Evolutionary conservation across 2,797 vertebrate species (phyloP).

Genomic region (Avahi laniger): DNA sequence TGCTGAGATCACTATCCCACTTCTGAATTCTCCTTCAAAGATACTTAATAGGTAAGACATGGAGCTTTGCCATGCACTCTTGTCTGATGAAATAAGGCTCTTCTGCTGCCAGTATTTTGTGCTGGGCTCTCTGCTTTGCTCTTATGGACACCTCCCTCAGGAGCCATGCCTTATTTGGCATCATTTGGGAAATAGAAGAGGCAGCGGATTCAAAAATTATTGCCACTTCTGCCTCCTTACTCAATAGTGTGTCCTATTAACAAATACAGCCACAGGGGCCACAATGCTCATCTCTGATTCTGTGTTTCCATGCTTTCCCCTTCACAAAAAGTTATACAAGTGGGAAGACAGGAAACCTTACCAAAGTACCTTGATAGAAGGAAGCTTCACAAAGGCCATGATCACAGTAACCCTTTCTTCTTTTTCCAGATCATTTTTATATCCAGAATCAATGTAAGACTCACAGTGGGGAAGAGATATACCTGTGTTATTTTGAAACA

Average conservation of each 20-base stretch:
- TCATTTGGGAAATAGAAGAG: not conserved
- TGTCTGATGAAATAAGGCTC: not conserved
- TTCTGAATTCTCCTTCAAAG: not conserved
- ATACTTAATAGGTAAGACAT: not conserved
- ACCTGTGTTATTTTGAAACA: not conserved
- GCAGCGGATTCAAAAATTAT: not conserved
- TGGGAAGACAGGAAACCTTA: not conserved
- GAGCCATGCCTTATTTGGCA: not conserved
- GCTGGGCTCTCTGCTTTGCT: not conserved
- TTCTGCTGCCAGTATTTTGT: not conserved
- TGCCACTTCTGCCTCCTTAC: not conserved
- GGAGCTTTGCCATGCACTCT: not conserved
- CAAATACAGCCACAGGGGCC: not conserved
- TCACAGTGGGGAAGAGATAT: not conserved
- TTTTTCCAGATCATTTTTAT: not conserved
- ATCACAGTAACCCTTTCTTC: not conserved
- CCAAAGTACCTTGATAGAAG: not conserved
- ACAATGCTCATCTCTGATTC: not conserved
- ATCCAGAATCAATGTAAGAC: not conserved
- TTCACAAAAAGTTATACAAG: not conserved
- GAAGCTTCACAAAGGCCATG: not conserved
- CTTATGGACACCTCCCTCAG: not conserved
- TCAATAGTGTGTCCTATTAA: not conserved
- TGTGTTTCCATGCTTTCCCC: not conserved
- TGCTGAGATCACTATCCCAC: not conserved